Evolutionary conservation across 2,888 invertebrate species (phyloP).

Genomic region (Mystacides longicornis): DNA sequence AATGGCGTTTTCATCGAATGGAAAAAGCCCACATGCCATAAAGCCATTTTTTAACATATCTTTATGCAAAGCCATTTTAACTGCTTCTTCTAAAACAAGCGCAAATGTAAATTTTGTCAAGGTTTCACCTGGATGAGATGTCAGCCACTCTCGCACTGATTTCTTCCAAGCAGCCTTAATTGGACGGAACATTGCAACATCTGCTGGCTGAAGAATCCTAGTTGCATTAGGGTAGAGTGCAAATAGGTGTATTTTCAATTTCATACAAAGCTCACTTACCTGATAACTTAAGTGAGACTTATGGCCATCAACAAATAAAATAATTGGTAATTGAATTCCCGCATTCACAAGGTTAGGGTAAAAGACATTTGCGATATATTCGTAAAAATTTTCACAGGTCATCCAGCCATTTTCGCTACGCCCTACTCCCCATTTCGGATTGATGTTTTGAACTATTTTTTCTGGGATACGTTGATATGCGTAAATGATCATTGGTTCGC

Average conservation of each 20-base stretch:
- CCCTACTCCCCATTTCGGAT: background rate
- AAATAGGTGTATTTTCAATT: background rate
- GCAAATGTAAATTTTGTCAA: background rate
- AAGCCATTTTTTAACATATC: background rate
- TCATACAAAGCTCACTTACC: background rate
- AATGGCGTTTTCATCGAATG: background rate
- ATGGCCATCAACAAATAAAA: background rate
- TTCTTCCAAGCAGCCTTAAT: background rate
- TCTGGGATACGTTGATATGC: conserved; percentile 1
- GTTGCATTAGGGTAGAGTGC: background rate
- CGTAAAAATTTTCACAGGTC: background rate
- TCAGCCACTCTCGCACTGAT: background rate
- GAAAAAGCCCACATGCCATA: background rate
- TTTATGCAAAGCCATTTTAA: background rate
- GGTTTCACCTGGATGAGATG: background rate
- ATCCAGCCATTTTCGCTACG: background rate
- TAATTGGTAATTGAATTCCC: background rate
- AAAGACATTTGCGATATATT: background rate
- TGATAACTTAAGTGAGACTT: background rate
- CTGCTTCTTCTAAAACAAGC: background rate
- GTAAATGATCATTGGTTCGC: background rate
- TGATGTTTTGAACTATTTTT: background rate
- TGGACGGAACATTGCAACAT: background rate
- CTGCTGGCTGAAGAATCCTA: background rate
- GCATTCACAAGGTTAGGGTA: background rate